Conservation (phyloP, 2,113 vertebrate genomes). For the Capricornis sumatraensis region DNA sequence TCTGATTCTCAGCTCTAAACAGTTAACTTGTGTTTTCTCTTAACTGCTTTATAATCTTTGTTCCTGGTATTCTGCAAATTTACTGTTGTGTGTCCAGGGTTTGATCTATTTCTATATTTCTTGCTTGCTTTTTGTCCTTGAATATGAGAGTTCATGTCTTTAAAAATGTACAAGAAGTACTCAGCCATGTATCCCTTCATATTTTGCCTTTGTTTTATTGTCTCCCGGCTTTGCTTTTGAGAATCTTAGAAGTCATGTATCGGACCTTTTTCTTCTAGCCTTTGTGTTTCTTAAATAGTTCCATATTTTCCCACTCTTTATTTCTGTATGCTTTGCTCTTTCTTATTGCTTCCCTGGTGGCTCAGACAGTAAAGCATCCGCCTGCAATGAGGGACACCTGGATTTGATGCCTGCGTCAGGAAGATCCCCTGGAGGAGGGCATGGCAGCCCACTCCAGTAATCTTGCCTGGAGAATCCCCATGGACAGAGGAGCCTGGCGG, state of each 20-base stretch:
- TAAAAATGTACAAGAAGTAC: neutral
- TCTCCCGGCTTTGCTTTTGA: constrained; percentile 5
- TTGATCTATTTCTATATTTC: constrained; percentile 23
- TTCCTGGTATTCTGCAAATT: neutral
- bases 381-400: neutral
- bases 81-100: neutral
- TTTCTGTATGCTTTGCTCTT: neutral
- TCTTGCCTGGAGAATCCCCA: neutral
- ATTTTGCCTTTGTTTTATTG: constrained; percentile 4
- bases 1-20: neutral
- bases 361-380: neutral
- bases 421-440: neutral
- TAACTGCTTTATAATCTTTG: neutral
- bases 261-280: neutral
- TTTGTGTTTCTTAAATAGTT: neutral
- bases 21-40: neutral
- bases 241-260: neutral
- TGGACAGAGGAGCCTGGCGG: neutral
- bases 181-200: neutral
- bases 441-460: neutral
- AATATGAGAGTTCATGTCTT: constrained; percentile 7
- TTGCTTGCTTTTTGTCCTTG: constrained; percentile 4
- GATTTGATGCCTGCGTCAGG: neutral
- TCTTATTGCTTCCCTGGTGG: neutral
- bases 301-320: neutral